These are phyloP conservation scores for Diarsia brunnea DNA, from an alignment of 2,888 invertebrate species.

Conservation along the genomic window DNA sequence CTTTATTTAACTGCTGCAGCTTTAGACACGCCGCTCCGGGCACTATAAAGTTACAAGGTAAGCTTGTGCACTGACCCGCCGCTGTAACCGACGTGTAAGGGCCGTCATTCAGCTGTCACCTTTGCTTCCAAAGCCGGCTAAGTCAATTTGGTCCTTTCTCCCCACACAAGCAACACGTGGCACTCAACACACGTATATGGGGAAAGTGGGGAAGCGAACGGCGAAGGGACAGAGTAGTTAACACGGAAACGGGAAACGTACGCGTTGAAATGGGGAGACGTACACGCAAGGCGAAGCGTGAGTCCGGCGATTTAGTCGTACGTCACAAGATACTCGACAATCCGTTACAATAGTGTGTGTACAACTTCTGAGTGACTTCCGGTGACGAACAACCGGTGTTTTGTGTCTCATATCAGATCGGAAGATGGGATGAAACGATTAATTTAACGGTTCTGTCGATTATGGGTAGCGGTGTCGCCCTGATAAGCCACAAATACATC, in stretches of 20 bases:
- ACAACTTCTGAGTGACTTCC: conserved; percentile 13
- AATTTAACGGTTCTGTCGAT: not conserved
- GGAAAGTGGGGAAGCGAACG: conserved; percentile 27
- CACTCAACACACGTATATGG: conserved; percentile 24
- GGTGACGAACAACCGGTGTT: not conserved
- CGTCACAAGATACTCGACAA: conserved; percentile 39
- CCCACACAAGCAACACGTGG: conserved; percentile 64
- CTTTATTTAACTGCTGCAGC: not conserved
- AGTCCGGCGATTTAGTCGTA: conserved; percentile 38
- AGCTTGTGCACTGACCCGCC: conserved; percentile 44
- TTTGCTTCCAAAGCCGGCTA: conserved; percentile 49
- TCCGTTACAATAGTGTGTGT: conserved; percentile 22
- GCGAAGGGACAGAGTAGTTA: conserved; percentile 55
- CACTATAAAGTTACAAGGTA: conserved; percentile 19
- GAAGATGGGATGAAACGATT: not conserved
- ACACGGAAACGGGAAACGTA: conserved; percentile 60
- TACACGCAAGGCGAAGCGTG: conserved; percentile 27
- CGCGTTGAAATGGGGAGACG: conserved; percentile 45
- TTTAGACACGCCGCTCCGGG: conserved; percentile 15
- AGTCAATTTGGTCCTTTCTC: conserved; percentile 50
- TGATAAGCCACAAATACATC: not conserved
- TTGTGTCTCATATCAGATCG: conserved; percentile 2
- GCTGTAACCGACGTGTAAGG: conserved; percentile 40
- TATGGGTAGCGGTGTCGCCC: not conserved
- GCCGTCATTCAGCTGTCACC: conserved; percentile 57